Conservation (phyloP, 1,140 invertebrate genomes). For the Melanaphis sacchari region DNA sequence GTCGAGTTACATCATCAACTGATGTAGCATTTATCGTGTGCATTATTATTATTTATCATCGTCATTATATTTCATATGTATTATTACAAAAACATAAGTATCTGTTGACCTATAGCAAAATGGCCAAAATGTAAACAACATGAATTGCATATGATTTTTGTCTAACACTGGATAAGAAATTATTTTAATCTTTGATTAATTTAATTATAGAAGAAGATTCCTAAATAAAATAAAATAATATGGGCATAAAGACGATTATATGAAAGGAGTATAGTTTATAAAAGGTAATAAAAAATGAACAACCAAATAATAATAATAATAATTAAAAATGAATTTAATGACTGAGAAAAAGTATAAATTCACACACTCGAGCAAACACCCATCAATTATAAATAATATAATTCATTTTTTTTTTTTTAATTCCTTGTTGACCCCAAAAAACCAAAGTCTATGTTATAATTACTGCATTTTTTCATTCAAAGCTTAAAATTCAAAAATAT, state of each 20-base stretch:
- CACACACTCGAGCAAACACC: neutral
- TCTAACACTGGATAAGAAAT: neutral
- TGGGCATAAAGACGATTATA: neutral
- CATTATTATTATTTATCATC: neutral
- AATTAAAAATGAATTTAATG: neutral
- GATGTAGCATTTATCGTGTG: neutral
- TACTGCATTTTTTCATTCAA: neutral
- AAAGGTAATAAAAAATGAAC: neutral
- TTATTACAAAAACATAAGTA: neutral
- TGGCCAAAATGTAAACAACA: neutral
- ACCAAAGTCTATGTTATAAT: neutral
- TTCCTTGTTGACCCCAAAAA: neutral
- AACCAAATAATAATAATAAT: neutral
- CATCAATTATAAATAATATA: neutral
- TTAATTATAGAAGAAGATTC: neutral
- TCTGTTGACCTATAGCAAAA: neutral
- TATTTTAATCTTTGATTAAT: neutral
- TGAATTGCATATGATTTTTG: neutral
- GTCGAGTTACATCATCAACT: neutral
- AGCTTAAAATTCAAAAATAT: neutral
- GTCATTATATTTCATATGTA: neutral
- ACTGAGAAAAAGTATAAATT: slow-evolving; percentile 11
- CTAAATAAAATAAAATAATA: neutral
- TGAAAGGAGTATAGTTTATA: neutral
- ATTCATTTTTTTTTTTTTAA: neutral